Conservation (phyloP, 1,140 invertebrate species). For the Drosophila subpulchrella region DNA sequence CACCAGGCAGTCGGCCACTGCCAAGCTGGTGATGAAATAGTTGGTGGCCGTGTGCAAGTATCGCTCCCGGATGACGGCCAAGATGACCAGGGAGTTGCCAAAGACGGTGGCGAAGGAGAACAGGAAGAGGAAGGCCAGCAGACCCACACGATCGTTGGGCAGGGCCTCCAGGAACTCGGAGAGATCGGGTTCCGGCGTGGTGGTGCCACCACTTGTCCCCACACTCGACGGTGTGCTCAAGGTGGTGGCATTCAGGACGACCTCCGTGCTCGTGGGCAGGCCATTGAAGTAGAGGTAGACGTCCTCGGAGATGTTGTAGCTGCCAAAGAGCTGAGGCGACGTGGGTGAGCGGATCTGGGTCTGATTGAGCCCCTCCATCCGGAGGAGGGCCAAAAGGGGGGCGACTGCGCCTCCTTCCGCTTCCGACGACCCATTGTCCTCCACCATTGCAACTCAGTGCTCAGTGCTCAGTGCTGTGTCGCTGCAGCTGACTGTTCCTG, state of each 20-base stretch:
- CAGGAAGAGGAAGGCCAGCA: slow-evolving; percentile 93
- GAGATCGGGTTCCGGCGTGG: slow-evolving; percentile 74
- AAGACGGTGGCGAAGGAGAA: slow-evolving; percentile 97
- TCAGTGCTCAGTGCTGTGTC: slow-evolving; percentile 49
- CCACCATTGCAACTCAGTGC: slow-evolving; percentile 52
- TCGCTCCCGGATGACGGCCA: slow-evolving; percentile 95
- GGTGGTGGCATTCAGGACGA: slow-evolving; percentile 37
- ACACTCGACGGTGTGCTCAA: not conserved
- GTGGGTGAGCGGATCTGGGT: slow-evolving; percentile 28
- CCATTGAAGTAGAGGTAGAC: slow-evolving; percentile 81
- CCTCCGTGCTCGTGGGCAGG: slow-evolving; percentile 61
- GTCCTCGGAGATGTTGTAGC: slow-evolving; percentile 82
- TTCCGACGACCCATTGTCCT: slow-evolving; percentile 56
- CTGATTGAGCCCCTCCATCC: slow-evolving; percentile 59
- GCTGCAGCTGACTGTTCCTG: slow-evolving; percentile 55
- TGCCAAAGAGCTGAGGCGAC: slow-evolving; percentile 65
- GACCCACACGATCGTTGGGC: slow-evolving; percentile 90
- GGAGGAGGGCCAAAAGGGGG: slow-evolving; percentile 62
- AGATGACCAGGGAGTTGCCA: slow-evolving; percentile 97
- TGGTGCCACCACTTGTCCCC: slow-evolving; percentile 19
- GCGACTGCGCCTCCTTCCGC: slow-evolving; percentile 25
- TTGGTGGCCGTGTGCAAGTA: slow-evolving; percentile 97
- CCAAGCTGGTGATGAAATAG: slow-evolving; percentile 98
- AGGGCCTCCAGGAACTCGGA: slow-evolving; percentile 84
- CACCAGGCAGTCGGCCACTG: slow-evolving; percentile 98